These are phyloP conservation scores for Julus scandinavius DNA, from an alignment of 2,888 invertebrate genomes.

Conservation along the genomic window DNA sequence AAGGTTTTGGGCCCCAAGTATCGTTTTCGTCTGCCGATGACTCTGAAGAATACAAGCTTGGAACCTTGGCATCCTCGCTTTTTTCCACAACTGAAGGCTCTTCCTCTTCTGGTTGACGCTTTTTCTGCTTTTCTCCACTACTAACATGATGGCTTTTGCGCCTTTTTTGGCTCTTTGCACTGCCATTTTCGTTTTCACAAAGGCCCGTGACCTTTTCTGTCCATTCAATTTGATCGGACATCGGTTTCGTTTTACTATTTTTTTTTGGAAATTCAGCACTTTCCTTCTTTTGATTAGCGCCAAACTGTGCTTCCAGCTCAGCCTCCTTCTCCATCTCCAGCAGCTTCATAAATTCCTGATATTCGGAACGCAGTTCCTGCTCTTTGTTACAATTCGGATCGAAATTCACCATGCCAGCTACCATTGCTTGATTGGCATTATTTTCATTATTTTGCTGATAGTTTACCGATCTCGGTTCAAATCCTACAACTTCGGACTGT, in stretches of 20 bases:
- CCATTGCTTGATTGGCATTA: not conserved
- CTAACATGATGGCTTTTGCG: not conserved
- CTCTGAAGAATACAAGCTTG: not conserved
- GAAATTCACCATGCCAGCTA: not conserved
- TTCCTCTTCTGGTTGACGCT: not conserved
- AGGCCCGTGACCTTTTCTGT: not conserved
- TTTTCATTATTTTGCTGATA: not conserved
- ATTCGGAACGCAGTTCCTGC: constrained; percentile 54
- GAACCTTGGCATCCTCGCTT: not conserved
- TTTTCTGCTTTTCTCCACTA: not conserved
- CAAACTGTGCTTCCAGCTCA: not conserved
- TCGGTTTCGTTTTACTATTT: not conserved
- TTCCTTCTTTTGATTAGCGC: not conserved
- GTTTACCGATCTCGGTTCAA: not conserved
- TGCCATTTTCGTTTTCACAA: not conserved
- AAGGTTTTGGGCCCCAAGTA: not conserved
- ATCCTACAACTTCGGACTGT: not conserved
- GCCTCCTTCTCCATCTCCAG: constrained; percentile 54
- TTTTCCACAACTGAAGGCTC: not conserved
- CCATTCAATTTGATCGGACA: not conserved
- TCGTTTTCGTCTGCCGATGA: not conserved
- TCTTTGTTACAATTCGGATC: constrained; percentile 32
- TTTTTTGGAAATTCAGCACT: not conserved
- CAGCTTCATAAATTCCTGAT: constrained; percentile 57
- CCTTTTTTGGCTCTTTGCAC: not conserved